Conservation (phyloP, 2,113 vertebrate genomes). For the Ctenomys sociabilis region DNA sequence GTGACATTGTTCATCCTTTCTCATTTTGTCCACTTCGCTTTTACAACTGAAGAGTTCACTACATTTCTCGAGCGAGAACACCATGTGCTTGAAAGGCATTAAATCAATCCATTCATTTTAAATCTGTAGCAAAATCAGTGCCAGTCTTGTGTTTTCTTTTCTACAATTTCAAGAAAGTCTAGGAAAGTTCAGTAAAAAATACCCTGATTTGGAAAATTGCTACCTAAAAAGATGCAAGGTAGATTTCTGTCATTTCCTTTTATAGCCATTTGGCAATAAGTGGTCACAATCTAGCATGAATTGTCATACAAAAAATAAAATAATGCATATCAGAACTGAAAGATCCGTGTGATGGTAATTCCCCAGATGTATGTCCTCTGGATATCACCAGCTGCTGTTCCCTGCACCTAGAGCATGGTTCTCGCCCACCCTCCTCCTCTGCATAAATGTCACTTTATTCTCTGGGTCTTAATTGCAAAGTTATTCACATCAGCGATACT, state of each 20-base stretch:
- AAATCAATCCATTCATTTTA: background rate
- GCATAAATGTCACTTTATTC: background rate
- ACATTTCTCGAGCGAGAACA: background rate
- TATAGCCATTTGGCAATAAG: background rate
- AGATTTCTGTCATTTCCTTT: background rate
- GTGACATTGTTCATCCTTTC: background rate
- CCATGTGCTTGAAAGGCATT: background rate
- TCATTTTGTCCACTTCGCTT: background rate
- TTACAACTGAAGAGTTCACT: background rate
- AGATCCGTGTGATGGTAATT: background rate
- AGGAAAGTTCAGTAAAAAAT: constrained; percentile 15
- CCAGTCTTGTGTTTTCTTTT: background rate
- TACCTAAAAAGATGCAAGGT: background rate
- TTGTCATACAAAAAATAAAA: background rate
- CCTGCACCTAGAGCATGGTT: background rate
- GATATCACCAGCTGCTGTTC: background rate
- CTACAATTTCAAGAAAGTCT: background rate
- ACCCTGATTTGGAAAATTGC: background rate
- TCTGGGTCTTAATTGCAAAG: background rate
- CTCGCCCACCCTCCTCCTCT: background rate
- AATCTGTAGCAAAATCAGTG: background rate
- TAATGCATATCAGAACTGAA: background rate
- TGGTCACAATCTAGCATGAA: background rate
- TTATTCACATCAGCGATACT: background rate
- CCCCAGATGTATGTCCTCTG: background rate